A percentile compares a stretch with the other conserved stretches of the same genome.
phyloP scores from a whole-genome alignment of 1,140 invertebrate genomes.

The Heliconius eleuchia region DNA sequence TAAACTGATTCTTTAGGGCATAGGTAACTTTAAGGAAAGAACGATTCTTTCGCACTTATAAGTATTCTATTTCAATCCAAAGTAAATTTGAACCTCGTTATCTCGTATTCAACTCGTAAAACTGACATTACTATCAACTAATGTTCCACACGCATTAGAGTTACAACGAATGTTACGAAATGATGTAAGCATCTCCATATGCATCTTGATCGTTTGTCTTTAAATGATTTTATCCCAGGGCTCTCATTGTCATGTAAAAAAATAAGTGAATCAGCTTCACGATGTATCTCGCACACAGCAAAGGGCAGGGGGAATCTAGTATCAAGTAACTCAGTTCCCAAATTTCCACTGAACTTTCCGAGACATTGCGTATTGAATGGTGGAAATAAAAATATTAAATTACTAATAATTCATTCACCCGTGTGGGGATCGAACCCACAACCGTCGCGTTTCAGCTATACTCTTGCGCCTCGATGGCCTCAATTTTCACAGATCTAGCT shows the following conservation, averaged over 20 bases:
- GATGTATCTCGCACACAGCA: too few species aligned
- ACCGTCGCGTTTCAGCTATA: too few species aligned
- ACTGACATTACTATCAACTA: slow-evolving; percentile 70
- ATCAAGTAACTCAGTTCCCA: too few species aligned
- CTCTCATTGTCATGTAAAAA: neutral
- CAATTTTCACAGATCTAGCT: too few species aligned
- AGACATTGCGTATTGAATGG: too few species aligned
- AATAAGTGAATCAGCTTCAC: too few species aligned
- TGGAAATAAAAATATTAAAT: too few species aligned
- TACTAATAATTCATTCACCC: too few species aligned
- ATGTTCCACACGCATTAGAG: slow-evolving; percentile 70
- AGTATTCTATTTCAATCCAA: slow-evolving; percentile 14
- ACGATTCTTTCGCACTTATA: slow-evolving; percentile 13
- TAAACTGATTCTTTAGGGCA: neutral
- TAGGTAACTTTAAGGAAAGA: neutral
- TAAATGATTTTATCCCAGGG: neutral
- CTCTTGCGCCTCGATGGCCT: too few species aligned
- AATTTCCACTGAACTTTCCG: too few species aligned
- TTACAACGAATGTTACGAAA: slow-evolving; percentile 71
- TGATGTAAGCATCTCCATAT: slow-evolving; percentile 52
- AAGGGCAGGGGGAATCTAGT: too few species aligned
- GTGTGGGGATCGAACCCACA: too few species aligned
- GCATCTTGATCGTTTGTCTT: slow-evolving; percentile 44
- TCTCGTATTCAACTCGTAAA: slow-evolving; percentile 63
- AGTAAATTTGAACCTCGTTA: slow-evolving; percentile 55